Base-by-base conservation (phyloP, 2,113 vertebrate species). In the Microtus oregoni region DNA sequence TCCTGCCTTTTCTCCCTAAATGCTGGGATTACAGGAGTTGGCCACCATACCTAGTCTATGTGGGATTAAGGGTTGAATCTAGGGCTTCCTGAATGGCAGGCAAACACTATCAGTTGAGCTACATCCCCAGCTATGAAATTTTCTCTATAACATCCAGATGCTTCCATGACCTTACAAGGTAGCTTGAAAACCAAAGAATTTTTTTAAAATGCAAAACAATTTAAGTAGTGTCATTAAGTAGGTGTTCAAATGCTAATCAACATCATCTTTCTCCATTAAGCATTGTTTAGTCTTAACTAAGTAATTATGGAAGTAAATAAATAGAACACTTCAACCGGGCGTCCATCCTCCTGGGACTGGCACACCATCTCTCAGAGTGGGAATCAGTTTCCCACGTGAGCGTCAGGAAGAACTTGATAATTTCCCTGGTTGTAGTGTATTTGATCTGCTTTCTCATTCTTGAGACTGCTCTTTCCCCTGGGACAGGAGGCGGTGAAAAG, bases 301-400 rank as follows among this genome's bases (percentile, higher is more conserved):
- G 26, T 67, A 11, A 83, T 61, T 78, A 79, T 32, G 12, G 14
- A 47, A 93, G 19, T 2, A 38, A 70, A 67, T 61, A 41, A 58
- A 41, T 26, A 81, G 61, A 70, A 28, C 24, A n/a, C 67, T 93
- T 73, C 63, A 67, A 1, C 4, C 14, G 1, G 61, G 26, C 4
- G 10, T 5, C 6, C 83, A n/a, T 26, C 26, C 8, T 65, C n/a
- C 20, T 32, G 30, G 65, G 26, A 28, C 32, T 41, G n/a, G 0
- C 15, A 14, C 0, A 20, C 38, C 50, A 13, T 30, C 28, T 17
- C 14, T 38, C 11, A 2, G 19, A 2, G 50, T 17, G 0, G 5
- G 13, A 28, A 0, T 26, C 0, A 1, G 17, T 6, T 63, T 83
- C 41, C 41, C 35, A 41, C 3, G 1, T 13, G 5, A 5, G 24